Base-by-base conservation (phyloP, 2,113 vertebrate species). In the Psittacula cyanocephala region DNA sequence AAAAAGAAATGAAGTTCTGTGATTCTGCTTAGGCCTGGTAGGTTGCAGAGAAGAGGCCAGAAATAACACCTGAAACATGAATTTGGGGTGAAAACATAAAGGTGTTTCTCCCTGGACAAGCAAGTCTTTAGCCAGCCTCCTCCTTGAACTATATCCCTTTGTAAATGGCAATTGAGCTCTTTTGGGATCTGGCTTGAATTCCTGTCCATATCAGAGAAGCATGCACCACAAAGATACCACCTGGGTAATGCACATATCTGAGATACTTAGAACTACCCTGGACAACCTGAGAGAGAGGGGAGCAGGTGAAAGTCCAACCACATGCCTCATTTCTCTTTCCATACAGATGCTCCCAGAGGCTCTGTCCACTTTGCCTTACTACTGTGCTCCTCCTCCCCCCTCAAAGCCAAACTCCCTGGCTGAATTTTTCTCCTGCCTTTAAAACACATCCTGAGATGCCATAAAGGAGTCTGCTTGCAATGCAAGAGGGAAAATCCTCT, bases 41-140 rank as follows among this genome's bases (percentile, higher is more conserved):
- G 81, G 74, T 17, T 89, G 33, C 47, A 86, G 90, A 91, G 24
- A 74, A 77, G 25, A 93, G 43, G 47, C 25, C 84, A 95, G 29
- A 91, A 96, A 70, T 1, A 91, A 49, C n/a, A 63, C 8, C 18
- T 53, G 69, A 88, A 69, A 43, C 29, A 78, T 3, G 8, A 91
- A 53, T 88, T 86, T 78, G 50, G 69, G 44, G n/a, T 68, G 60
- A 60, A 83, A 85, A 77, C 33, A 70, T 16, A 24, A 65, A 88
- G 27, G 23, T 1, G 3, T 53, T 89, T 70, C 35, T 70, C 31
- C 37, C 9, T 2, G 3, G 41, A 50, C 43, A 41, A 15, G 33
- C 35, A 70, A 68, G 50, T 39, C 37, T 53, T 85, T 33, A 67
- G 27, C 28, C 63, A 86, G 46, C 17, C 10, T 59, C 39, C 29